Conservation (phyloP, 2,888 invertebrate species). For the Lycia hirtaria region DNA sequence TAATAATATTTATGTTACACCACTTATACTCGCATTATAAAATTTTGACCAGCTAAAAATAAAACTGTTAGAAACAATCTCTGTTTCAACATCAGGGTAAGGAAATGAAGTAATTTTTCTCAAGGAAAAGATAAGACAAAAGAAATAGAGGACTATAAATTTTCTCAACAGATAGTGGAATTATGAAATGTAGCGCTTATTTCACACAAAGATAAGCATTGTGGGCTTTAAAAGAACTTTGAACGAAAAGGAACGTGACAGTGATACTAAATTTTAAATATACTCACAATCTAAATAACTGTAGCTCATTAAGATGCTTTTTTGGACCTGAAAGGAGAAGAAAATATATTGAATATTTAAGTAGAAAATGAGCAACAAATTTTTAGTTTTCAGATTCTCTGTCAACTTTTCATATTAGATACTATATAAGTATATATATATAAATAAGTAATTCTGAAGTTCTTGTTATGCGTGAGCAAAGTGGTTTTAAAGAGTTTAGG, state of each 20-base stretch:
- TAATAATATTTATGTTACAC: too few species aligned
- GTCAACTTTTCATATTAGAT: too few species aligned
- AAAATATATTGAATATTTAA: constrained; percentile 16
- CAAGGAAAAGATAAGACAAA: constrained; percentile 50
- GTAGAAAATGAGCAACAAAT: neutral
- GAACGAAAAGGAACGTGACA: neutral
- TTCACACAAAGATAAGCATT: constrained; percentile 47
- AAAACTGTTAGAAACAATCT: constrained; percentile 20
- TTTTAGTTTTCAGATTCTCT: neutral
- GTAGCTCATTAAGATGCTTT: constrained; percentile 65
- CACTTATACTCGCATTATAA: too few species aligned
- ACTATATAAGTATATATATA: too few species aligned
- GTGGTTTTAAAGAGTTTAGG: too few species aligned
- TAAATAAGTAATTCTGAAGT: too few species aligned
- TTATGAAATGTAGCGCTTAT: constrained; percentile 55
- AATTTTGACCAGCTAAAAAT: neutral
- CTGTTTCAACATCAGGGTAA: constrained; percentile 16
- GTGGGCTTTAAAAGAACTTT: neutral
- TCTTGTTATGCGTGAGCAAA: too few species aligned
- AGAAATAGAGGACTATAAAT: constrained; percentile 53
- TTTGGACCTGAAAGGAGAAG: constrained; percentile 63
- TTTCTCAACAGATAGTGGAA: constrained; percentile 53
- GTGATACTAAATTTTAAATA: constrained; percentile 1
- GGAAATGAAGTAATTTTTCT: constrained; percentile 43
- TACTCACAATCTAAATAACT: constrained; percentile 69